Evolutionary conservation across 2,888 invertebrate species (phyloP).

Genomic region (Atethmia centrago): DNA sequence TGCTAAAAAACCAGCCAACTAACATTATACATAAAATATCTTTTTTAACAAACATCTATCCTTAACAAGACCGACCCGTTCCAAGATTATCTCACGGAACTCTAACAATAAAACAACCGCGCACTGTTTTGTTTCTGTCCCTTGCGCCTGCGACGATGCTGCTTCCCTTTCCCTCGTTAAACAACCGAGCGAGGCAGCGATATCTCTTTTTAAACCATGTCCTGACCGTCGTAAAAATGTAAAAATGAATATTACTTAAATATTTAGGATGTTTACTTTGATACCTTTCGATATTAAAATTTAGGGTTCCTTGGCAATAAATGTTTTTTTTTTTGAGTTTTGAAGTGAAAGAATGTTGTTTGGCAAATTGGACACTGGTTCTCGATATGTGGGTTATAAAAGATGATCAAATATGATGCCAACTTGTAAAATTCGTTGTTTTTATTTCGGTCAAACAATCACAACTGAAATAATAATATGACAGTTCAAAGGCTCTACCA

Average conservation of each 20-base stretch:
- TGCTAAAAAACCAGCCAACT: neutral
- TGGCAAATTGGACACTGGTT: neutral
- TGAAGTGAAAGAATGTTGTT: slow-evolving; percentile 11
- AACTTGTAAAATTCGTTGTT: no score
- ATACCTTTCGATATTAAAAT: slow-evolving; percentile 69
- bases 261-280: slow-evolving; percentile 81
- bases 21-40: no score
- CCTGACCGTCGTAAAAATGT: slow-evolving; percentile 67
- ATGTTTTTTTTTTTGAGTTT: slow-evolving; percentile 20
- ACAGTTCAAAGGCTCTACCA: neutral
- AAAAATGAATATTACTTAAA: slow-evolving; percentile 69
- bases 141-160: slow-evolving; percentile 68
- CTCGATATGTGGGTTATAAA: neutral
- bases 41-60: no score
- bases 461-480: neutral
- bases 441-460: no score
- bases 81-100: slow-evolving; percentile 36
- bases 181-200: slow-evolving; percentile 24
- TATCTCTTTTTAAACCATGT: slow-evolving; percentile 56
- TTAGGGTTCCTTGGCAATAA: slow-evolving; percentile 60
- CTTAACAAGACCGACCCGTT: slow-evolving; percentile 20
- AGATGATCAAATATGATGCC: neutral
- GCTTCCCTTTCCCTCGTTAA: slow-evolving; percentile 23
- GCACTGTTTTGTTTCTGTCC: slow-evolving; percentile 79
- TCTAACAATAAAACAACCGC: slow-evolving; percentile 71